These are phyloP conservation scores for Drosophila koepferae DNA, from an alignment of 2,888 invertebrate genomes.

Conservation along the genomic window DNA sequence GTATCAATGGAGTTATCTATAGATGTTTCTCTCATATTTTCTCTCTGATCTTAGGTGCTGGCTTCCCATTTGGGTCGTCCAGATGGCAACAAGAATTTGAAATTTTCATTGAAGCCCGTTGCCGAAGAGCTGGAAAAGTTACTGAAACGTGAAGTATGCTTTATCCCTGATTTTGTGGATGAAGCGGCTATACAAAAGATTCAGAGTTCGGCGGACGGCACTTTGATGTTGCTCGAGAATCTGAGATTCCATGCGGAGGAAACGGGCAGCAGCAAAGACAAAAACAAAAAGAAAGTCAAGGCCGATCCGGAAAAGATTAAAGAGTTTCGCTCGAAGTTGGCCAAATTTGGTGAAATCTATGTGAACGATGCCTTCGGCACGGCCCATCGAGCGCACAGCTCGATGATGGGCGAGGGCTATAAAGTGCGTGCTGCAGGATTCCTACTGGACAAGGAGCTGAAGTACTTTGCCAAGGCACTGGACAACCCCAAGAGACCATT, in stretches of 20 bases:
- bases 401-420: constrained; percentile 98
- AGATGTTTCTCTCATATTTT: background rate
- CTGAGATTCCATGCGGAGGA: constrained; percentile 98
- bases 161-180: constrained; percentile 96
- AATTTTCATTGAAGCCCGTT: constrained; percentile 96
- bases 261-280: constrained; percentile 98
- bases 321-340: constrained; percentile 93
- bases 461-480: constrained; percentile 98
- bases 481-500: constrained; percentile 98
- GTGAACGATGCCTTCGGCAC: constrained; percentile 99
- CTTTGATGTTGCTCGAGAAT: constrained; percentile 97
- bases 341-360: constrained; percentile 97
- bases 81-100: constrained; percentile 93
- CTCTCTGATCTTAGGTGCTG: constrained; percentile 86
- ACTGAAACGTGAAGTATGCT: constrained; percentile 89
- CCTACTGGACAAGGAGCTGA: constrained; percentile 97
- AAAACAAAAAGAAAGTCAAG: constrained; percentile 94
- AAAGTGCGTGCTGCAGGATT: constrained; percentile 97
- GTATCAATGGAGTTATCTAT: background rate
- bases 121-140: constrained; percentile 94
- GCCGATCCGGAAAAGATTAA: constrained; percentile 92
- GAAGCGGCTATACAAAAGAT: constrained; percentile 94
- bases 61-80: constrained; percentile 99
- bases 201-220: constrained; percentile 93
- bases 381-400: constrained; percentile 92